phyloP scores from a whole-genome alignment of 2,888 invertebrate species.

The Ctena decussata region DNA sequence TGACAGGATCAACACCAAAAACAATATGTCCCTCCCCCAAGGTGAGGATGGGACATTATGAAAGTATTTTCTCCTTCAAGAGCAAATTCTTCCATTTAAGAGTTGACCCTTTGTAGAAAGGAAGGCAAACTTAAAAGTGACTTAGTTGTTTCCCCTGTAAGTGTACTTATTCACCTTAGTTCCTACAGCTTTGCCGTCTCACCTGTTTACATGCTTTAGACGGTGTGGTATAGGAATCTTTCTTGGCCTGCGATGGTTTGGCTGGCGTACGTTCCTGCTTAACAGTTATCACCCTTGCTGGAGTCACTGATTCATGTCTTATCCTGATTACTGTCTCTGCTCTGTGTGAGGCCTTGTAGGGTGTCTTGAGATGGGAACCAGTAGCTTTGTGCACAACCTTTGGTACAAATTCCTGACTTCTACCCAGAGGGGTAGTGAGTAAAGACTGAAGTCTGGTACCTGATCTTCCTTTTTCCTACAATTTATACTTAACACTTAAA shows the following conservation, averaged over 20 bases:
- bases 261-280: neutral
- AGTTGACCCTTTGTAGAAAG: no score
- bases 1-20: no score
- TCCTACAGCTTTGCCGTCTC: no score
- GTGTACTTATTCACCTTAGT: no score
- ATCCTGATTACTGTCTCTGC: neutral
- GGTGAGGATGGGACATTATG: no score
- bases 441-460: neutral
- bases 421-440: neutral
- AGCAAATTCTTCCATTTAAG: no score
- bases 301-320: neutral
- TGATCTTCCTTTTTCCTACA: no score
- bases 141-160: no score
- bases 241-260: neutral
- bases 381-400: neutral
- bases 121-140: no score
- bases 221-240: neutral
- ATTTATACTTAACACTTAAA: no score
- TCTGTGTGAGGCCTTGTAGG: neutral
- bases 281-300: neutral
- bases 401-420: neutral
- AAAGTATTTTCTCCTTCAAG: no score
- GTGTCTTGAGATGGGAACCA: neutral
- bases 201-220: constrained; percentile 41
- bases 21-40: no score